Conservation (phyloP, 2,797 vertebrate species). For the Discoglossus pictus region DNA sequence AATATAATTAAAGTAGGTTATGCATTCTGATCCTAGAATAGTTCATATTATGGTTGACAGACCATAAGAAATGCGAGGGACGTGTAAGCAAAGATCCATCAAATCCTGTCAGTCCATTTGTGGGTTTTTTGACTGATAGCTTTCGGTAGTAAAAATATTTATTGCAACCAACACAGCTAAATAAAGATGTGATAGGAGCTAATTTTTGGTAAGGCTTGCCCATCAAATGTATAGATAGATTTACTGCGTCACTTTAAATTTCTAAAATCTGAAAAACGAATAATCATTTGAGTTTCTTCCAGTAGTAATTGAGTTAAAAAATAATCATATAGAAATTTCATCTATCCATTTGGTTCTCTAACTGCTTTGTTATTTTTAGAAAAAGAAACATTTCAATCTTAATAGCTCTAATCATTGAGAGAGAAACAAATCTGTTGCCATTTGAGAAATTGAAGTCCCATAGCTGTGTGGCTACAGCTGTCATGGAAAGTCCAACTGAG, state of each 20-base stretch:
- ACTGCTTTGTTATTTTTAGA: slow-evolving; percentile 34
- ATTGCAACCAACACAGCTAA: too few relatives aligned
- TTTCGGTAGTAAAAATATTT: slow-evolving; percentile 7
- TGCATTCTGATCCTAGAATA: slow-evolving; percentile 12
- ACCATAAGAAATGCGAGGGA: slow-evolving; percentile 20
- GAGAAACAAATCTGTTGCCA: slow-evolving; percentile 40
- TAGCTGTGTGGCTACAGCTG: slow-evolving; percentile 38
- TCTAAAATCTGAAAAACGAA: too few relatives aligned
- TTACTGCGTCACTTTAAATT: too few relatives aligned
- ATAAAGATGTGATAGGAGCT: too few relatives aligned
- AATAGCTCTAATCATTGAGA: slow-evolving; percentile 32
- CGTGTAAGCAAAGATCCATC: slow-evolving; percentile 21
- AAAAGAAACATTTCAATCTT: slow-evolving; percentile 25
- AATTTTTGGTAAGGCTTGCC: too few relatives aligned
- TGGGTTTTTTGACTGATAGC: slow-evolving; percentile 33
- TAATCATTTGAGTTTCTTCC: too few relatives aligned
- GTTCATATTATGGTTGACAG: slow-evolving; percentile 35
- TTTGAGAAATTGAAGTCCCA: slow-evolving; percentile 30
- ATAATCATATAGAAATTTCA: slow-evolving; percentile 4
- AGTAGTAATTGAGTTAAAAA: too few relatives aligned
- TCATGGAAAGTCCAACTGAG: slow-evolving; percentile 23
- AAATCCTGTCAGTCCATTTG: slow-evolving; percentile 16
- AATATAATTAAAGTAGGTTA: slow-evolving; percentile 35
- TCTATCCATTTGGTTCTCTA: slow-evolving; percentile 10
- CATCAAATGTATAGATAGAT: too few relatives aligned